A percentile compares a stretch with the other conserved stretches of the same genome.
Conservation (phyloP, 2,888 invertebrate genomes). For the Iphiclides podalirius region DNA sequence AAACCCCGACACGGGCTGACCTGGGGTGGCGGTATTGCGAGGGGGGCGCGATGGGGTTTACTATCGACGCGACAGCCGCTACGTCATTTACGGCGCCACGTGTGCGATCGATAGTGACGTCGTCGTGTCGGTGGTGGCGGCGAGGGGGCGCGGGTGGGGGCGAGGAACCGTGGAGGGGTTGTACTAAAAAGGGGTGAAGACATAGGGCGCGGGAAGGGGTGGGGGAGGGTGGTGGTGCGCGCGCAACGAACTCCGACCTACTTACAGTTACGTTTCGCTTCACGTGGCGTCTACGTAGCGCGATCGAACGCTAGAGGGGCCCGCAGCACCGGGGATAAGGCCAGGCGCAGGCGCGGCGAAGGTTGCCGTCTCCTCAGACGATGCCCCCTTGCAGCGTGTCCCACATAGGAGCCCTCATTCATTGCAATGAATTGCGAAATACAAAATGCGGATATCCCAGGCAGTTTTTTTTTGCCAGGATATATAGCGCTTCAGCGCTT, state of each 20-base stretch:
- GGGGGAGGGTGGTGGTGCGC: slow-evolving; percentile 44
- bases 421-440: slow-evolving; percentile 40
- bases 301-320: slow-evolving; percentile 57
- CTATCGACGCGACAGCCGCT: slow-evolving; percentile 54
- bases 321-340: slow-evolving; percentile 33
- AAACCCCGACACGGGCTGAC: slow-evolving; percentile 36
- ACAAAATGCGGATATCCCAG: slow-evolving; percentile 8
- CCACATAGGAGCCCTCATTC: slow-evolving; percentile 40
- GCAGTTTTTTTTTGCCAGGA: background rate
- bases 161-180: slow-evolving; percentile 11
- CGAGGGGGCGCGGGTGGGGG: slow-evolving; percentile 31
- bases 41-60: slow-evolving; percentile 51
- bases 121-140: slow-evolving; percentile 41
- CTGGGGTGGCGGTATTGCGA: slow-evolving; percentile 29
- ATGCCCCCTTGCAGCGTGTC: slow-evolving; percentile 43
- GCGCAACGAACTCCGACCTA: slow-evolving; percentile 67
- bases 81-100: slow-evolving; percentile 77
- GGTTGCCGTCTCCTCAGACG: slow-evolving; percentile 39
- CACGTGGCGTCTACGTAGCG: slow-evolving; percentile 72
- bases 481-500: too few relatives aligned
- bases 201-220: slow-evolving; percentile 22
- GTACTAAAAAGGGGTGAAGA: slow-evolving; percentile 21
- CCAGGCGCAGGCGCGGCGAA: slow-evolving; percentile 43
- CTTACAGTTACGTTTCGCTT: slow-evolving; percentile 67
- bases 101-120: slow-evolving; percentile 79